Evolutionary conservation across 2,113 vertebrate genomes (phyloP).

Genomic region (Cyanocitta stelleri): DNA sequence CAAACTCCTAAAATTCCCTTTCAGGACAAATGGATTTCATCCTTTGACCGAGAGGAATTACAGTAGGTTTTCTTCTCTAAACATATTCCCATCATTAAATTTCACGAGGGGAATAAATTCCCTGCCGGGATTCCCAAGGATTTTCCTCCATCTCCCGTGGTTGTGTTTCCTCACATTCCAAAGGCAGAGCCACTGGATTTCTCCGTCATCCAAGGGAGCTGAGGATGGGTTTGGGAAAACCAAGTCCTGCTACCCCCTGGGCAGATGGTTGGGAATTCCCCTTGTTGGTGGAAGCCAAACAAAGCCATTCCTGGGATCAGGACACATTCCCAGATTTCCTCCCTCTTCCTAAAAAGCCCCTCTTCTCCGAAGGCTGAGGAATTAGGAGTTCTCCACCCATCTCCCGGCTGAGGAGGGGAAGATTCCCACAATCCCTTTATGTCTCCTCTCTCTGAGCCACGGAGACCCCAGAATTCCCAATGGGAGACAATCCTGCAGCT

Average conservation of each 20-base stretch:
- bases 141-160: not conserved
- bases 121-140: not conserved
- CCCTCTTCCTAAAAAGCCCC: not conserved
- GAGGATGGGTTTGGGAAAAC: not conserved
- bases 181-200: not conserved
- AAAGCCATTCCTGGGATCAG: not conserved
- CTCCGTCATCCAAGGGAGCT: not conserved
- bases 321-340: not conserved
- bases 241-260: not conserved
- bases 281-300: accelerated
- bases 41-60: not conserved
- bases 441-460: not conserved
- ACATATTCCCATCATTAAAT: not conserved
- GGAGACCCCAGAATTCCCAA: not conserved
- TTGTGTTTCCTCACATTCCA: not conserved
- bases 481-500: not conserved
- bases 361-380: not conserved
- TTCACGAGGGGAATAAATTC: not conserved
- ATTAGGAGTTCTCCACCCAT: accelerated
- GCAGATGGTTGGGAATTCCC: accelerated
- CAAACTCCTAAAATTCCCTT: not conserved
- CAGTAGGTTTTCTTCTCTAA: not conserved
- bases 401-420: accelerated
- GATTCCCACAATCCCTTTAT: not conserved
- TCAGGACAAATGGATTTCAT: not conserved